Base-by-base conservation (phyloP, 1,140 invertebrate species). In the Zaprionus gabonicus region DNA sequence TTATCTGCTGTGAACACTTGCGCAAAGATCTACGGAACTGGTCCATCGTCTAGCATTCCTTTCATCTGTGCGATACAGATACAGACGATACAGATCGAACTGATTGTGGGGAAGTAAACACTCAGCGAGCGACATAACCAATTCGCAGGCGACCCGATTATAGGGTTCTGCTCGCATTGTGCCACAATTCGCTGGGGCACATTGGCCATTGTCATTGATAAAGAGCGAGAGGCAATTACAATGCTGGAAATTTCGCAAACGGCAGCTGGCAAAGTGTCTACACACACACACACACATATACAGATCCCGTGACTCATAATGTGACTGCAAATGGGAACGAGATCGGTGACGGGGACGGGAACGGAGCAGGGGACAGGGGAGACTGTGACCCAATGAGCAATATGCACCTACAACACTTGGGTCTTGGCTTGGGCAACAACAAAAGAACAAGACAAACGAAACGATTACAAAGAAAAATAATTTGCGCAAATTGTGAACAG, bases 401-500 rank as follows among this genome's bases (percentile, higher is more conserved):
- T 86, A 58, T 77, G 71, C 81, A 87, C 83, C 83, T 86, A 88
- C 81, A 74, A 77, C 78, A 67, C 51, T 57, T 67, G 67, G 67
- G 58, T 53, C 38, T 71, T 63, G 80, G 71, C 46, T 73, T 71
- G 76, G 62, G 78, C 75, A 80, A 86, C 64, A 71, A 88, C 81
- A 72, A 80, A 75, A 17, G 68, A 67, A 71, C 83, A 83, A 83
- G 71, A 87, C 83, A 87, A 80, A 62, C 84, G 60, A 75, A 71
- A 71, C 83, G 81, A 87, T 87, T 87, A 87, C 84, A 87, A 87
- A 75, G 83, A 87, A 87, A 87, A 78, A 88, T 83, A 88, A 87
- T 87, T 88, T 88, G 83, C 84, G 80, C 83, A 86, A 87, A 83
- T 83, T 76, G 62, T 66, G 60, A 64, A 38, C 53, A 34, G 51